Evolutionary conservation across 2,888 invertebrate species (phyloP).

Genomic region (Papilio elwesi): DNA sequence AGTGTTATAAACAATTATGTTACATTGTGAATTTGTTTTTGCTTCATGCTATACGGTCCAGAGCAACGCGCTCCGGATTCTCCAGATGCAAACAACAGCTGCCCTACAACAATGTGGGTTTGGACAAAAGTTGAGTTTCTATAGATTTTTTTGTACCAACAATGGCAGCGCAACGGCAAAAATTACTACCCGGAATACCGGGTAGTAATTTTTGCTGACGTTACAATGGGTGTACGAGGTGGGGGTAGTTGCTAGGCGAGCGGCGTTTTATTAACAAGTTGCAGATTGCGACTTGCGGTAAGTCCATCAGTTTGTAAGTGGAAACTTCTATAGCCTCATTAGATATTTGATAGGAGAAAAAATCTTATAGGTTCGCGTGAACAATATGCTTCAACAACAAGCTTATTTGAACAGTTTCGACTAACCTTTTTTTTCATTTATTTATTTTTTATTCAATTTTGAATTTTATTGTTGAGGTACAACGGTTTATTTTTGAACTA

Average conservation of each 20-base stretch:
- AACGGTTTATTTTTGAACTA: too few relatives aligned
- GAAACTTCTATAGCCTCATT: too few relatives aligned
- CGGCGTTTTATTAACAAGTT: background rate
- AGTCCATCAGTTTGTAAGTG: too few relatives aligned
- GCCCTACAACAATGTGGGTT: slow-evolving; percentile 44
- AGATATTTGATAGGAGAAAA: too few relatives aligned
- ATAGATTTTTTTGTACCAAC: slow-evolving; percentile 46
- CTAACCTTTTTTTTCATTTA: too few relatives aligned
- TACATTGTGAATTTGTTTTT: slow-evolving; percentile 10
- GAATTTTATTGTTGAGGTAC: too few relatives aligned
- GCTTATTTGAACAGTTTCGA: too few relatives aligned
- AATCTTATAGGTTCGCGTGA: too few relatives aligned
- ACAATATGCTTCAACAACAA: too few relatives aligned
- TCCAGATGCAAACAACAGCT: slow-evolving; percentile 44
- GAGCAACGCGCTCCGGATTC: slow-evolving; percentile 24
- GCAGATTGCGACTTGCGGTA: background rate
- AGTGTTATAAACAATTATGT: background rate
- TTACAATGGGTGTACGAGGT: slow-evolving; percentile 14
- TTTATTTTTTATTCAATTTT: too few relatives aligned
- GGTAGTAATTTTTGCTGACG: slow-evolving; percentile 50
- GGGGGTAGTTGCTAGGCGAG: slow-evolving; percentile 16
- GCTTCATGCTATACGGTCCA: background rate
- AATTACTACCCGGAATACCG: too few relatives aligned
- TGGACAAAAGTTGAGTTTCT: slow-evolving; percentile 46
- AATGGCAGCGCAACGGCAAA: slow-evolving; percentile 51